A percentile compares a stretch with the other conserved stretches of the same genome.
Evolutionary conservation across 2,888 invertebrate genomes (phyloP).

Genomic region (Hirudinaria manillensis): DNA sequence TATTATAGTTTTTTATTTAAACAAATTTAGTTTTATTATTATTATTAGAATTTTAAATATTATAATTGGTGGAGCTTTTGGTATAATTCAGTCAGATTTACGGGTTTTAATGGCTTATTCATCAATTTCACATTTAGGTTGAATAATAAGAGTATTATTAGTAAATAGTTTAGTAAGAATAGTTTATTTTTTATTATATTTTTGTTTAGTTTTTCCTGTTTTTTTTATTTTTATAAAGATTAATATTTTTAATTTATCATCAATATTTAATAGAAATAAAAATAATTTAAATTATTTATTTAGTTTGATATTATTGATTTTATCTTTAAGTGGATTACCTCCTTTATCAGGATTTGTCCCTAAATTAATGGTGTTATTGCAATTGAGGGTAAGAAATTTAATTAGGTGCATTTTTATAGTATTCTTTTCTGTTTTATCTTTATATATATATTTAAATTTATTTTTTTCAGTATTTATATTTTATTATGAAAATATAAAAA

Average conservation of each 20-base stretch:
- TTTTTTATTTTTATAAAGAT: conserved; percentile 25
- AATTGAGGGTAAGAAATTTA: neutral
- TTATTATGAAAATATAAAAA: neutral
- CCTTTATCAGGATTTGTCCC: conserved; percentile 38
- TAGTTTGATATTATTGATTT: conserved; percentile 19
- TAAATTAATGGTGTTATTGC: conserved; percentile 36
- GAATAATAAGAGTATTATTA: conserved; percentile 33
- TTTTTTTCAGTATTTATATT: conserved; percentile 12
- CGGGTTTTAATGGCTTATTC: conserved; percentile 39
- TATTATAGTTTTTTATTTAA: conserved; percentile 30
- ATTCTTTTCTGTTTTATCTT: conserved; percentile 34
- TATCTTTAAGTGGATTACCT: conserved; percentile 36
- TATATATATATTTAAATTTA: conserved; percentile 37
- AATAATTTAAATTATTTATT: neutral
- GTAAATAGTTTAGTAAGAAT: conserved; percentile 2
- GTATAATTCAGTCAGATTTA: conserved; percentile 36
- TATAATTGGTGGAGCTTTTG: conserved; percentile 37
- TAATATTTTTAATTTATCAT: conserved; percentile 19
- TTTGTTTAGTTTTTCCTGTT: conserved; percentile 25
- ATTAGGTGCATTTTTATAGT: conserved; percentile 27
- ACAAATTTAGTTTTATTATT: conserved; percentile 2
- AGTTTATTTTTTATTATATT: conserved; percentile 34
- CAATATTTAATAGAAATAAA: neutral
- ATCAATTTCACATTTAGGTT: conserved; percentile 41
- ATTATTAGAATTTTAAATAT: conserved; percentile 18